Conservation (phyloP, 1,140 invertebrate species). For the Drosophila murphyi region DNA sequence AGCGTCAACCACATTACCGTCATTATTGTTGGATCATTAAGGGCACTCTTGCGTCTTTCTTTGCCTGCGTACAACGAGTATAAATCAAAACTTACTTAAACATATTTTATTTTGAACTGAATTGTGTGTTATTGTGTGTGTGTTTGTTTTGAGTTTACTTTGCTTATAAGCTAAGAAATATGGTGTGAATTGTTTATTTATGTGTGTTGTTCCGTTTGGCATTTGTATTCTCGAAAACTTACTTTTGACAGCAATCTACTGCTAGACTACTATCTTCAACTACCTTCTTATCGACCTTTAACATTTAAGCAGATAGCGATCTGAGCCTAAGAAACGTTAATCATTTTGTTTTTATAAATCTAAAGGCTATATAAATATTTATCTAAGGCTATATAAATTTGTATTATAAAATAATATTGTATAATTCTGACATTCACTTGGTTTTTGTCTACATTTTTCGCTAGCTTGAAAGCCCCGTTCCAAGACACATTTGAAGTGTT, state of each 20-base stretch:
- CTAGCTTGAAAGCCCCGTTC: too few relatives aligned
- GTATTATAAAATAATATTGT: too few relatives aligned
- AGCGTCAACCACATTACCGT: slow-evolving; percentile 14
- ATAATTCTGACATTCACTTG: too few relatives aligned
- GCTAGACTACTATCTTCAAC: background rate
- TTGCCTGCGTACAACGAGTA: background rate
- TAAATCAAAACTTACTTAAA: background rate
- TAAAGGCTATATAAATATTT: too few relatives aligned
- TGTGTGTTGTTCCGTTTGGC: slow-evolving; percentile 5
- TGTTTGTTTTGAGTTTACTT: slow-evolving; percentile 20
- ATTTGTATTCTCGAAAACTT: background rate
- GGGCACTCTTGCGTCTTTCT: background rate
- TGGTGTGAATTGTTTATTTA: slow-evolving; percentile 14
- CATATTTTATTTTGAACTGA: background rate
- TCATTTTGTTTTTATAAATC: too few relatives aligned
- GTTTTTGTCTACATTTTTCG: too few relatives aligned
- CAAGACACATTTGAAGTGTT: too few relatives aligned
- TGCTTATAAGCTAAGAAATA: slow-evolving; percentile 1
- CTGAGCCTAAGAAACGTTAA: too few relatives aligned
- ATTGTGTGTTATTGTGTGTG: background rate
- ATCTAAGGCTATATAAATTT: too few relatives aligned
- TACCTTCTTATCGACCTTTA: too few relatives aligned
- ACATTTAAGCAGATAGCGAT: too few relatives aligned
- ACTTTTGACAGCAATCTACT: background rate
- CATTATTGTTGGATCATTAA: slow-evolving; percentile 7